Evolutionary conservation across 92 coral and sea anemone species (phyloP).

Genomic region (Paramuricea clavata): DNA sequence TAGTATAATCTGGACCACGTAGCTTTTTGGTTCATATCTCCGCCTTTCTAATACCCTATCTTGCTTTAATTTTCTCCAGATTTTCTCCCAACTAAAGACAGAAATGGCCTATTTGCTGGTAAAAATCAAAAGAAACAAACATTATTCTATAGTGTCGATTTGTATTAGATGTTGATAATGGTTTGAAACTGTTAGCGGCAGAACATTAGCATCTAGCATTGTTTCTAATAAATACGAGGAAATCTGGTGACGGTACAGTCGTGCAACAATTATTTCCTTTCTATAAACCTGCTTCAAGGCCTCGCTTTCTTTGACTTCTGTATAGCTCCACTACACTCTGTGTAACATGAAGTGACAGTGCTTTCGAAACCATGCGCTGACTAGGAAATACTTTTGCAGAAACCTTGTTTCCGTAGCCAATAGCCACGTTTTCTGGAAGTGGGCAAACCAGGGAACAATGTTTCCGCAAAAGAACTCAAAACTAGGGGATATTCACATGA

Average conservation of each 20-base stretch:
- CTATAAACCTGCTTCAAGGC: neutral
- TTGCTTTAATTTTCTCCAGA: neutral
- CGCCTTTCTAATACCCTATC: neutral
- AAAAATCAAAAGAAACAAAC: slow-evolving; percentile 14
- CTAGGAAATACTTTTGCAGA: neutral
- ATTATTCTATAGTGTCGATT: slow-evolving; percentile 26
- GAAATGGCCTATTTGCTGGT: neutral
- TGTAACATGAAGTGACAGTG: neutral
- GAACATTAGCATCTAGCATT: slow-evolving; percentile 1
- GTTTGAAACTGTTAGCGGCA: slow-evolving; percentile 11
- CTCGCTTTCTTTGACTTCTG: neutral
- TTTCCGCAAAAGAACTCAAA: too few relatives aligned
- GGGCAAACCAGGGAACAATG: too few relatives aligned
- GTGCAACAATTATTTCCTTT: neutral
- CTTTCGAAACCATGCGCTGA: too few relatives aligned
- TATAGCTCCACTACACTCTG: neutral
- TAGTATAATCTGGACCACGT: too few relatives aligned
- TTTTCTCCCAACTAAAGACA: slow-evolving; percentile 11
- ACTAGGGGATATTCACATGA: too few relatives aligned
- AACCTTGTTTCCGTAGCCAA: neutral
- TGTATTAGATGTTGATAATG: slow-evolving; percentile 33
- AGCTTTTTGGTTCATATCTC: too few relatives aligned
- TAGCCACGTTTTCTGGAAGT: too few relatives aligned
- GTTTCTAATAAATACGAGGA: slow-evolving; percentile 1
- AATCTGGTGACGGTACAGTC: neutral